These are phyloP conservation scores for Pseudorasbora parva DNA, from an alignment of 2,113 vertebrate species.

Conservation along the genomic window DNA sequence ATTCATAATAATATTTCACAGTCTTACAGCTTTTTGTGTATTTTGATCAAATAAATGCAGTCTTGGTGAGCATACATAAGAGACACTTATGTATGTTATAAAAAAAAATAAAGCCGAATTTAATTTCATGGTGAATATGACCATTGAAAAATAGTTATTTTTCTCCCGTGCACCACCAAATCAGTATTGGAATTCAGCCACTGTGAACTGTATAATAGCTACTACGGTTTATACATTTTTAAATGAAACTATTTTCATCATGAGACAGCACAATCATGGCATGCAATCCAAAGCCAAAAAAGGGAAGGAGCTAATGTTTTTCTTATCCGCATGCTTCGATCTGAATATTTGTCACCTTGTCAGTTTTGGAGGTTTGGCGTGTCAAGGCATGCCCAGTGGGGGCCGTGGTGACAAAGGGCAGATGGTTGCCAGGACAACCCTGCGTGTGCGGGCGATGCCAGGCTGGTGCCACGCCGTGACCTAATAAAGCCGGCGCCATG, in stretches of 20 bases:
- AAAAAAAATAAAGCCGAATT: not conserved
- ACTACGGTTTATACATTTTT: not conserved
- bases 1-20: no score
- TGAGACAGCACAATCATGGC: not conserved
- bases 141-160: not conserved
- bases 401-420: slow-evolving; percentile 72
- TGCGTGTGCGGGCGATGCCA: slow-evolving; percentile 74
- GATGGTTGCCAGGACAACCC: slow-evolving; percentile 79
- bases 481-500: slow-evolving; percentile 79
- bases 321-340: not conserved
- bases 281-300: not conserved
- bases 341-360: slow-evolving; percentile 53
- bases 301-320: no score
- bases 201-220: not conserved
- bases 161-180: not conserved
- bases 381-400: slow-evolving; percentile 73
- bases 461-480: slow-evolving; percentile 73
- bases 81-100: no score
- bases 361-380: slow-evolving; percentile 58
- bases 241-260: not conserved
- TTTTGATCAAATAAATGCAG: not conserved
- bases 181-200: not conserved
- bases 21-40: no score
- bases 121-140: not conserved
- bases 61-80: not conserved